Conservation (phyloP, 1,140 invertebrate species). For the Zaprionus davidi region DNA sequence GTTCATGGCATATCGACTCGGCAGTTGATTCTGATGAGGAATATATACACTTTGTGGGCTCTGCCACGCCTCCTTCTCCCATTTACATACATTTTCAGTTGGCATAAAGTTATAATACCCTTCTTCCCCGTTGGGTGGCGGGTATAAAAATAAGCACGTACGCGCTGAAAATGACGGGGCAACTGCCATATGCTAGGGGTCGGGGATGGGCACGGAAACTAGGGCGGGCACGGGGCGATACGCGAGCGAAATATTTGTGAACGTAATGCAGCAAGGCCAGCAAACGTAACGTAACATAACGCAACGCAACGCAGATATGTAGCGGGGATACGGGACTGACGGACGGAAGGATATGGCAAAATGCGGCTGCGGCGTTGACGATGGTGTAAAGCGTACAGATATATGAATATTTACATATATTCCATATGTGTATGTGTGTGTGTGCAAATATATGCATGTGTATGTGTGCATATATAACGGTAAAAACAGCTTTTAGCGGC, state of each 20-base stretch:
- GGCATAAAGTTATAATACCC: no score
- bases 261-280: constrained; percentile 53
- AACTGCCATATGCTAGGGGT: constrained; percentile 16
- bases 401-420: constrained; percentile 9
- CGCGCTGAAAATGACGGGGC: constrained; percentile 63
- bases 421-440: background rate
- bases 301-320: constrained; percentile 39
- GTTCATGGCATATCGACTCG: no score
- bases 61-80: no score
- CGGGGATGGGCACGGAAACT: constrained; percentile 7
- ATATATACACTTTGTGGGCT: no score
- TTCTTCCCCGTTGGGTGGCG: no score
- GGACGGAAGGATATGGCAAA: constrained; percentile 77
- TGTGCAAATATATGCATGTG: constrained; percentile 6
- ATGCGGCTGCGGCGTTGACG: constrained; percentile 57
- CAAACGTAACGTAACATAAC: constrained; percentile 52
- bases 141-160: constrained; percentile 72
- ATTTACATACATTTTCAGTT: no score
- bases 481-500: constrained; percentile 81
- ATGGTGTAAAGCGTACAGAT: constrained; percentile 43
- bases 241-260: constrained; percentile 68
- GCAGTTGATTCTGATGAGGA: no score
- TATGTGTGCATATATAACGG: constrained; percentile 41
- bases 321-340: background rate
- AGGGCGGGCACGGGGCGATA: constrained; percentile 25